A percentile compares a stretch with the other conserved stretches of the same genome.
Evolutionary conservation across 2,113 vertebrate genomes (phyloP).

Genomic region (Leptosomus discolor): DNA sequence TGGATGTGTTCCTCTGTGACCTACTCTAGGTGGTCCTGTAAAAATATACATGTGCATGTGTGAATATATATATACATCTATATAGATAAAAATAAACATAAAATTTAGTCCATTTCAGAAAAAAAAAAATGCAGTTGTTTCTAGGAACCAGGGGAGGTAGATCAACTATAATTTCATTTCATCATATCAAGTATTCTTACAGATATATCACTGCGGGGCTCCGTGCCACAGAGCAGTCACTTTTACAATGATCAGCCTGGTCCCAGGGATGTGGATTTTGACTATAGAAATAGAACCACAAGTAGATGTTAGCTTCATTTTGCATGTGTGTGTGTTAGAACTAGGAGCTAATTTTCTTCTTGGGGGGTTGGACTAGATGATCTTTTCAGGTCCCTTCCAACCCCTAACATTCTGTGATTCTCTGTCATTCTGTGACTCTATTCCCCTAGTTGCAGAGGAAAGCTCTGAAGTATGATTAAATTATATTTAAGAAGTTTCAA

Average conservation of each 20-base stretch:
- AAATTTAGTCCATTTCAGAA: background rate
- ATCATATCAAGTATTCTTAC: background rate
- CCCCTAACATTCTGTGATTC: too few relatives aligned
- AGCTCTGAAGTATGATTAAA: background rate
- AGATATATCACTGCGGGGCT: background rate
- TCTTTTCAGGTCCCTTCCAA: too few relatives aligned
- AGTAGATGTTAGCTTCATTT: background rate
- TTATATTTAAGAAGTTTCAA: background rate
- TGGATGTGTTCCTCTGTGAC: too few relatives aligned
- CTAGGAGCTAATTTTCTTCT: background rate
- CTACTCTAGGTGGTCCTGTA: too few relatives aligned
- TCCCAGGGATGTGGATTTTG: background rate
- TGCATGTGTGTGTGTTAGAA: background rate
- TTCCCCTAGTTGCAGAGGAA: background rate
- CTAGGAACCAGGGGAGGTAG: background rate
- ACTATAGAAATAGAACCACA: background rate
- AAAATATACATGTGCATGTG: background rate
- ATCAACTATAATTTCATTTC: background rate
- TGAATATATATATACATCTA: background rate
- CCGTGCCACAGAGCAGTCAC: background rate
- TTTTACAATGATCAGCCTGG: background rate
- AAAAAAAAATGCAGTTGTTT: background rate
- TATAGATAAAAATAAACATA: background rate
- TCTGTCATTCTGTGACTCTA: too few relatives aligned
- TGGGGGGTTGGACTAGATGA: too few relatives aligned